Conservation (phyloP, 2,113 vertebrate genomes). For the Agelaius phoeniceus region DNA sequence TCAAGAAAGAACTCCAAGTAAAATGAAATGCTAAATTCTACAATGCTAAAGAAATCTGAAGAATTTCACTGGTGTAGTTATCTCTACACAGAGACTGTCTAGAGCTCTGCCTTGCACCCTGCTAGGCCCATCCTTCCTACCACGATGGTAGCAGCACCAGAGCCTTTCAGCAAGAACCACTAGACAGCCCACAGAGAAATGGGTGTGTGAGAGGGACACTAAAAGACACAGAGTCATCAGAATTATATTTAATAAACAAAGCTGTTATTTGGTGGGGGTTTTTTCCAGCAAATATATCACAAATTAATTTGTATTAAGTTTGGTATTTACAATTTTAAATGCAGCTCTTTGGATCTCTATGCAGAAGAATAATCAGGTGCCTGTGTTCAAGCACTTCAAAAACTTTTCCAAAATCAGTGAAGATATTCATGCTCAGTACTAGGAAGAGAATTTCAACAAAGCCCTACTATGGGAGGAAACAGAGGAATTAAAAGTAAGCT, state of each 20-base stretch:
- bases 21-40: not conserved
- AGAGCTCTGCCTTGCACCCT: not conserved
- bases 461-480: rapidly evolving
- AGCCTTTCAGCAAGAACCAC: not conserved
- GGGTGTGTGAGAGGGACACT: not conserved
- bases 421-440: not conserved
- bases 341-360: not conserved
- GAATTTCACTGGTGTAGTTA: not conserved
- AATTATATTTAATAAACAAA: not conserved
- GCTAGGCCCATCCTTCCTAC: not conserved
- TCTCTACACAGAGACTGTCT: not conserved
- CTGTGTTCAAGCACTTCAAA: not conserved
- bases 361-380: not conserved
- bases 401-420: not conserved
- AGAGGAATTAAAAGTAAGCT: not conserved
- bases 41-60: not conserved
- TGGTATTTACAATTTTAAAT: not conserved
- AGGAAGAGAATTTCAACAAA: not conserved
- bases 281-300: not conserved
- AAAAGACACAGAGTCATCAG: not conserved
- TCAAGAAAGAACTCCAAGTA: not conserved
- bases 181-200: not conserved
- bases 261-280: not conserved
- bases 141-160: not conserved
- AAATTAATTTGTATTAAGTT: not conserved